Evolutionary conservation across 2,113 vertebrate genomes (phyloP).

Genomic region (Xiphophorus hellerii): DNA sequence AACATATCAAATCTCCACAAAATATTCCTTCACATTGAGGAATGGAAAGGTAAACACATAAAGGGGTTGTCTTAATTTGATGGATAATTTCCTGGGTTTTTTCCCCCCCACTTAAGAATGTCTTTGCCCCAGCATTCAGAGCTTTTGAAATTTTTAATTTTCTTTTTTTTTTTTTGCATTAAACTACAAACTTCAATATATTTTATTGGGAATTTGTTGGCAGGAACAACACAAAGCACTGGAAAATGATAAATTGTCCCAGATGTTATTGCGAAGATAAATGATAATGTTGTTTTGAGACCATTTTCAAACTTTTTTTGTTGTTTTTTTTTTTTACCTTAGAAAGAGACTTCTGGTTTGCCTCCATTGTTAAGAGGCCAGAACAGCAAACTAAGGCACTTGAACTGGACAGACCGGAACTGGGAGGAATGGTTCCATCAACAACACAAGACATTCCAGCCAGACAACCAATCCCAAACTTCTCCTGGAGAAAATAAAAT

Average conservation of each 20-base stretch:
- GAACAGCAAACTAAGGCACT: conserved; percentile 96
- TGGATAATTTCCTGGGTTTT: background rate
- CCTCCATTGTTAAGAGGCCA: conserved; percentile 87
- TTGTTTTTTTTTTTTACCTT: conserved; percentile 80
- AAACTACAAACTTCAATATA: no score
- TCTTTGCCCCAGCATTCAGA: no score
- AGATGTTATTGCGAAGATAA: no score
- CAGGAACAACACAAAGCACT: no score
- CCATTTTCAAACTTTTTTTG: no score
- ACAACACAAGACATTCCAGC: conserved; percentile 92
- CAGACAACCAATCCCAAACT: conserved; percentile 81
- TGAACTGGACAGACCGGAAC: conserved; percentile 95
- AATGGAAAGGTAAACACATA: background rate
- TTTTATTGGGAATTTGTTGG: no score
- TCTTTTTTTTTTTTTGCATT: no score
- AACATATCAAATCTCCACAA: background rate
- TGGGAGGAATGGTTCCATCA: conserved; percentile 92
- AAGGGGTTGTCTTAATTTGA: background rate
- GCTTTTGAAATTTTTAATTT: no score
- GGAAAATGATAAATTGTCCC: no score
- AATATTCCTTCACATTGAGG: background rate
- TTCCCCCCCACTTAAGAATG: background rate
- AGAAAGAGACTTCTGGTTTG: conserved; percentile 87
- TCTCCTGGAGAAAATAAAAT: conserved; percentile 83
- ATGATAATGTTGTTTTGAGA: no score